Evolutionary conservation across 2,113 vertebrate genomes (phyloP).

Genomic region (Oenanthe oenanthe): DNA sequence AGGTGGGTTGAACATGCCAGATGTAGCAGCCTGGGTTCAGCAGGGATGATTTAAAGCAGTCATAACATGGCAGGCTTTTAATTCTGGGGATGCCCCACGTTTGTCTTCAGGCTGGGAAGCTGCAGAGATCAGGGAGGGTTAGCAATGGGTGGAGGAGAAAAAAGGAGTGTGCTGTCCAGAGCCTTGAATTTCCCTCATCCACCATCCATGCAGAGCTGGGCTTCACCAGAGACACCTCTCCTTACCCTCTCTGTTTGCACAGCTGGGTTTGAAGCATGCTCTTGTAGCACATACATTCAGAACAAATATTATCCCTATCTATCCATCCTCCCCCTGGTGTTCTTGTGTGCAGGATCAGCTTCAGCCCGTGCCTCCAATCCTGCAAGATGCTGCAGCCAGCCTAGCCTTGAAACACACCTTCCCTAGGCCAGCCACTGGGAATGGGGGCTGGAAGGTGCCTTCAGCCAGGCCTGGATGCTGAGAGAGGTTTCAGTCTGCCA

Average conservation of each 20-base stretch:
- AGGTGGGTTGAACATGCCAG: neutral
- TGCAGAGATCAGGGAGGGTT: neutral
- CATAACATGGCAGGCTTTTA: neutral
- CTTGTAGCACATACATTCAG: neutral
- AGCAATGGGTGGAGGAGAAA: neutral
- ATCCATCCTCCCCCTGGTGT: neutral
- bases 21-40: neutral
- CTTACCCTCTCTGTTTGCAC: neutral
- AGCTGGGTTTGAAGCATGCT: neutral
- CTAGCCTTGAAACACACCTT: fast-evolving
- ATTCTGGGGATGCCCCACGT: neutral
- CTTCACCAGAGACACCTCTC: neutral
- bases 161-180: neutral
- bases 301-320: constrained; percentile 1
- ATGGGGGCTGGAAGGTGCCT: neutral
- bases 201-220: neutral
- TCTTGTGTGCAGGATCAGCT: neutral
- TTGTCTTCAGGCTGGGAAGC: neutral
- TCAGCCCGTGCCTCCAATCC: neutral
- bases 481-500: neutral
- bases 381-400: fast-evolving
- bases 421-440: neutral
- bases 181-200: neutral
- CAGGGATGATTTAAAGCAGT: neutral
- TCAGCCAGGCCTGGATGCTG: neutral